These are phyloP conservation scores for Pogonophryne albipinna DNA, from an alignment of 2,797 vertebrate species.

Conservation along the genomic window DNA sequence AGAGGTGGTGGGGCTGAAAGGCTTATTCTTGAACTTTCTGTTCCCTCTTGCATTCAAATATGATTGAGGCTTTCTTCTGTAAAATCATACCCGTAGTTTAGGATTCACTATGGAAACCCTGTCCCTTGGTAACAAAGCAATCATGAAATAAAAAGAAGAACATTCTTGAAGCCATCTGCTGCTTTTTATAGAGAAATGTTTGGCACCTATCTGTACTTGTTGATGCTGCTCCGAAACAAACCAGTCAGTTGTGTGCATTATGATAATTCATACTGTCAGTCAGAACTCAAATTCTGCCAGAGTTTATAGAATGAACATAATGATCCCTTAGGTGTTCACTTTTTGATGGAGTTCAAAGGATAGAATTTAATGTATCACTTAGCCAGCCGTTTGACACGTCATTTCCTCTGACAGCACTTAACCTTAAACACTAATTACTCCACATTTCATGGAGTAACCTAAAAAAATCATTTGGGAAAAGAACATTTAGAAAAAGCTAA, in stretches of 20 bases:
- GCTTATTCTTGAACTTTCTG: not conserved
- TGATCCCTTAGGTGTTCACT: slow-evolving; percentile 7
- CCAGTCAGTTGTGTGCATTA: slow-evolving; percentile 1
- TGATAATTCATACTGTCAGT: slow-evolving; percentile 23
- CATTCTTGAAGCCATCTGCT: slow-evolving; percentile 18
- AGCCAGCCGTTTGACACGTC: slow-evolving; percentile 24
- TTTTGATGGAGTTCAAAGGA: slow-evolving; percentile 32
- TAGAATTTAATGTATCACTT: slow-evolving; percentile 15
- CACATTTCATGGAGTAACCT: slow-evolving; percentile 1
- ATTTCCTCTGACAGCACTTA: slow-evolving; percentile 19
- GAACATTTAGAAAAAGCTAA: not conserved
- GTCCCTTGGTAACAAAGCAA: slow-evolving; percentile 27
- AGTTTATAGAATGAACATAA: slow-evolving; percentile 27
- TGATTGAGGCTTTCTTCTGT: not conserved
- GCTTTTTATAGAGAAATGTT: slow-evolving; percentile 23
- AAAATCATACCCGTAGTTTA: slow-evolving; percentile 2
- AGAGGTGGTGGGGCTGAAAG: slow-evolving; percentile 4
- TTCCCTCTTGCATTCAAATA: not conserved
- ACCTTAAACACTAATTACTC: slow-evolving; percentile 24
- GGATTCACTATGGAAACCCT: slow-evolving; percentile 29
- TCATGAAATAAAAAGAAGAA: slow-evolving; percentile 2
- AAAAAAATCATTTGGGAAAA: not conserved
- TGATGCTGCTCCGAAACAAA: not conserved
- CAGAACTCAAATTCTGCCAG: slow-evolving; percentile 34
- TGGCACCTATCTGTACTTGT: slow-evolving; percentile 28